Percentiles rank a stretch among this genome's conserved stretches.
These are phyloP conservation scores for Agelaius phoeniceus DNA, from an alignment of 2,113 vertebrate genomes.

Conservation along the genomic window DNA sequence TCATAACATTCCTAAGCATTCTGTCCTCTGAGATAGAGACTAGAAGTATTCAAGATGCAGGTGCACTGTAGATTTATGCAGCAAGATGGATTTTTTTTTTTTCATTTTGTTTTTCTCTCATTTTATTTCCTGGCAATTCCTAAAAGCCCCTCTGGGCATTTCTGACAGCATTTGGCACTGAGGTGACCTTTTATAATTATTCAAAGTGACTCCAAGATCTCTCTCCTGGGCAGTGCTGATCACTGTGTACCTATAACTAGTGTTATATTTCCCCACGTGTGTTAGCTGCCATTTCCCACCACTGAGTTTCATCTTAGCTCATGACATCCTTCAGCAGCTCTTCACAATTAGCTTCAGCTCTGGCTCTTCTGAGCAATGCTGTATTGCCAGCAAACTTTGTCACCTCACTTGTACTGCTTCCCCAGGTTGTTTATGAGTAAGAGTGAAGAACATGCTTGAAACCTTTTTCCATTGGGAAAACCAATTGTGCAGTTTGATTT, in stretches of 20 bases:
- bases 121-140: background rate
- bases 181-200: conserved; percentile 24
- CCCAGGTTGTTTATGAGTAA: background rate
- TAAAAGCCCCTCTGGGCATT: conserved; percentile 24
- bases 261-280: background rate
- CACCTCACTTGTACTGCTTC: background rate
- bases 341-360: background rate
- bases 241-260: background rate
- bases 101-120: background rate
- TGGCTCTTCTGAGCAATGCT: background rate
- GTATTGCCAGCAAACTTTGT: background rate
- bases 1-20: background rate
- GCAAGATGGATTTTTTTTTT: background rate
- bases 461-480: background rate
- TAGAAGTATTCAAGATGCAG: background rate
- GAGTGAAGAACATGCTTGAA: background rate
- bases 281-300: background rate
- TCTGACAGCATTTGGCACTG: background rate
- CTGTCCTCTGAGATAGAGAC: background rate
- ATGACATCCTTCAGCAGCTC: background rate
- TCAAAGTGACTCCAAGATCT: conserved; percentile 19
- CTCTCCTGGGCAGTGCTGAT: background rate
- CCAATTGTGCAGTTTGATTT: background rate
- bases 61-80: background rate
- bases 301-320: background rate